Evolutionary conservation across 1,140 invertebrate genomes (phyloP).

Genomic region (Metaphire vulgaris): DNA sequence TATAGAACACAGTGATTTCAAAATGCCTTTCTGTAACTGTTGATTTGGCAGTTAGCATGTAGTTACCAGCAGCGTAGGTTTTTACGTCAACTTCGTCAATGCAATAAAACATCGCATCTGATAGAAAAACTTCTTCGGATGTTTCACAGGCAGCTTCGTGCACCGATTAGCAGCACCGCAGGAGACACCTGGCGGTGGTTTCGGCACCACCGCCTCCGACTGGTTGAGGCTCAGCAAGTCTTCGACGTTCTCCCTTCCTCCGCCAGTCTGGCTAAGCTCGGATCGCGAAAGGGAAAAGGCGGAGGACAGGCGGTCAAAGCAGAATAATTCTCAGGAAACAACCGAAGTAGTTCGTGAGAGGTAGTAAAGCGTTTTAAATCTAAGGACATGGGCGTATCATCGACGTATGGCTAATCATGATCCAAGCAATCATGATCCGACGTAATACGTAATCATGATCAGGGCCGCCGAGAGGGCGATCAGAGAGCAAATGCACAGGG

Average conservation of each 20-base stretch:
- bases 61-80: too few species aligned
- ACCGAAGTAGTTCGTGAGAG: neutral
- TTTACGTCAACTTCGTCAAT: too few species aligned
- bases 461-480: neutral
- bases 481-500: neutral
- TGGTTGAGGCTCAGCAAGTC: neutral
- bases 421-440: neutral
- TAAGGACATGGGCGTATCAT: neutral
- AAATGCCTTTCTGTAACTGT: too few species aligned
- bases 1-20: too few species aligned
- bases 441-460: too few species aligned
- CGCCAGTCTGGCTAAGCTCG: neutral
- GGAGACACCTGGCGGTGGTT: neutral
- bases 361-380: neutral
- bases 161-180: neutral
- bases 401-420: neutral
- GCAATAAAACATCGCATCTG: too few species aligned
- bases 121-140: too few species aligned
- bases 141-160: neutral
- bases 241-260: neutral
- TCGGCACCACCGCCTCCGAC: neutral
- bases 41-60: too few species aligned
- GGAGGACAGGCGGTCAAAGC: neutral
- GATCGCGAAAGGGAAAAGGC: neutral
- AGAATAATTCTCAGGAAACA: neutral